Evolutionary conservation across 2,797 vertebrate genomes (phyloP).

Genomic region (Sparus aurata): DNA sequence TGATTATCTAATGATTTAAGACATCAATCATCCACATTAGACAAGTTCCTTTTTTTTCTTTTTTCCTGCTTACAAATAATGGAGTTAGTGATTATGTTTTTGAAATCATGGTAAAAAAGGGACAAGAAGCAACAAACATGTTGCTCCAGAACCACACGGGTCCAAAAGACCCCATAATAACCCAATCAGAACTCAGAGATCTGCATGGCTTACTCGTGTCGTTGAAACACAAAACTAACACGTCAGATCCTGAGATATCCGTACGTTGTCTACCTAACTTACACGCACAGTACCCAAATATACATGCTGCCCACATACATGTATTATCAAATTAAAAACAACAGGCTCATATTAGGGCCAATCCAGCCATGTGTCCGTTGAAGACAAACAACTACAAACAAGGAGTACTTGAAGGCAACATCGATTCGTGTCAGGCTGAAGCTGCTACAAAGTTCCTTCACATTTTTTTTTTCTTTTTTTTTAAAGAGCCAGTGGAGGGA

Average conservation of each 20-base stretch:
- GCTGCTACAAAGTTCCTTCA: too few species aligned
- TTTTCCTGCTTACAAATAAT: neutral
- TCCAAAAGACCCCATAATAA: neutral
- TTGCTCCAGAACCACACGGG: neutral
- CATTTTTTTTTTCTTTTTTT: too few species aligned
- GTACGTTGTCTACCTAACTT: too few species aligned
- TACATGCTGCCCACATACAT: neutral
- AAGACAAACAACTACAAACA: neutral
- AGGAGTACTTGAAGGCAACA: neutral
- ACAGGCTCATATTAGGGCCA: too few species aligned
- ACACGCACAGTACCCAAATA: neutral
- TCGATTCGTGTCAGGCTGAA: neutral
- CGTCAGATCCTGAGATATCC: neutral
- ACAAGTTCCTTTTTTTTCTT: neutral
- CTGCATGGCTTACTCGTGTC: neutral
- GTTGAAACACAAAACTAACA: neutral
- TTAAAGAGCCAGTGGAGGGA: too few species aligned
- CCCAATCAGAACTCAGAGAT: too few species aligned
- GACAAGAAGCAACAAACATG: neutral
- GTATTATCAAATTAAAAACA: neutral
- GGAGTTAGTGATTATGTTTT: neutral
- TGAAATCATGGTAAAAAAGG: neutral
- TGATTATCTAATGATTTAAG: neutral
- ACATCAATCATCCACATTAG: neutral
- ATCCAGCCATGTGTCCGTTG: neutral